Conservation (phyloP, 2,797 vertebrate genomes). For the Holocentrus rufus region DNA sequence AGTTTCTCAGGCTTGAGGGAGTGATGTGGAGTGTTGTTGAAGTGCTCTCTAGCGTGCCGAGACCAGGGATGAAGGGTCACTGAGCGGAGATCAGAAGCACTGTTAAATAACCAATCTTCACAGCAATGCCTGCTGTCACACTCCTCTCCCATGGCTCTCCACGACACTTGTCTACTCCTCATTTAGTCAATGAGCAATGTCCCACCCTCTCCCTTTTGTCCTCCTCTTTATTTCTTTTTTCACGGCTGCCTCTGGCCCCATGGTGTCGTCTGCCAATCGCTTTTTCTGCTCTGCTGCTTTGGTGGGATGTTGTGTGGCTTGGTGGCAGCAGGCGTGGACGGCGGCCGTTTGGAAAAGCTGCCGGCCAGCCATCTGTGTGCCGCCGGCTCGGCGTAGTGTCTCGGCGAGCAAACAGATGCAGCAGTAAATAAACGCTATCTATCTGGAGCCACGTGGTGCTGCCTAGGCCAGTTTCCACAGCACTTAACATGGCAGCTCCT, state of each 20-base stretch:
- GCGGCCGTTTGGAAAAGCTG: conserved; percentile 36
- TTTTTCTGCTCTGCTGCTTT: conserved; percentile 12
- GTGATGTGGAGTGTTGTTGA: conserved; percentile 33
- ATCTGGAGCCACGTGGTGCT: conserved; percentile 49
- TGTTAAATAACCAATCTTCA: conserved; percentile 44
- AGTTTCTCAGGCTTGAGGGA: conserved; percentile 3
- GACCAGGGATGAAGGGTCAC: conserved; percentile 45
- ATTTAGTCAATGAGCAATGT: conserved; percentile 40
- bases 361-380: conserved; percentile 62
- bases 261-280: background rate
- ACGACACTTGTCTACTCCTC: conserved; percentile 18
- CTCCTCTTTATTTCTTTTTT: conserved; percentile 7
- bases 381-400: conserved; percentile 48
- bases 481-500: conserved; percentile 59
- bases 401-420: conserved; percentile 71
- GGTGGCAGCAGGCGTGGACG: conserved; percentile 18
- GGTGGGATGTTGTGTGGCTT: conserved; percentile 17
- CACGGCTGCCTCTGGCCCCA: conserved; percentile 14
- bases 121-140: conserved; percentile 18
- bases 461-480: conserved; percentile 41
- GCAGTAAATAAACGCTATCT: conserved; percentile 73
- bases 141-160: conserved; percentile 15
- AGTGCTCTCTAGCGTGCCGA: conserved; percentile 45
- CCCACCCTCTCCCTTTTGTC: conserved; percentile 33
- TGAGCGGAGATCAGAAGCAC: conserved; percentile 44